Evolutionary conservation across 2,888 invertebrate genomes (phyloP).

Genomic region (Pseudanteris insignis): DNA sequence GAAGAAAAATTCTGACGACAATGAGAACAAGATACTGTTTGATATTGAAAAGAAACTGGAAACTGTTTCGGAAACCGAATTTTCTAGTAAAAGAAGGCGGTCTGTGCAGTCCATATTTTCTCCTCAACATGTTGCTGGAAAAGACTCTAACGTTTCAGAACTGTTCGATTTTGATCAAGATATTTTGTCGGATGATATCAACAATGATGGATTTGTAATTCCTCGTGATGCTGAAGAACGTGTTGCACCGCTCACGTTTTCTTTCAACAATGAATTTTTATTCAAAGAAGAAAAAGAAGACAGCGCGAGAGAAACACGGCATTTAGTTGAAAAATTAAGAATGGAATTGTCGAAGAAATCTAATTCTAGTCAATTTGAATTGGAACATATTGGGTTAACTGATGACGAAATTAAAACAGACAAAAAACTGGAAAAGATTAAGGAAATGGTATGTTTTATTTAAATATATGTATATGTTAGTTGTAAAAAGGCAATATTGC

Average conservation of each 20-base stretch:
- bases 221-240: constrained; percentile 73
- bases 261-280: constrained; percentile 73
- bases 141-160: constrained; percentile 70
- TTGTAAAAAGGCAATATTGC: no score
- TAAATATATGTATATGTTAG: not conserved
- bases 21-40: constrained; percentile 18
- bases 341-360: constrained; percentile 77
- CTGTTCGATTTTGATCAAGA: constrained; percentile 73
- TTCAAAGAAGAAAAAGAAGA: constrained; percentile 85
- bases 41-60: constrained; percentile 20
- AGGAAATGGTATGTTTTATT: constrained; percentile 19
- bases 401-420: constrained; percentile 60
- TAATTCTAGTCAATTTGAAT: constrained; percentile 68
- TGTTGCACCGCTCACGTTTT: constrained; percentile 70
- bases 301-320: constrained; percentile 82
- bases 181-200: constrained; percentile 72
- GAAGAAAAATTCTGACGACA: constrained; percentile 42
- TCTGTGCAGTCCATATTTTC: constrained; percentile 75
- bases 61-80: constrained; percentile 18
- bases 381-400: constrained; percentile 63
- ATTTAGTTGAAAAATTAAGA: constrained; percentile 84
- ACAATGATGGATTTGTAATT: constrained; percentile 74
- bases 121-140: constrained; percentile 72
- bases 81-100: constrained; percentile 55
- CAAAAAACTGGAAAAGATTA: constrained; percentile 44